Base-by-base conservation (phyloP, 2,797 vertebrate genomes). In the Pangasius krempfi region DNA sequence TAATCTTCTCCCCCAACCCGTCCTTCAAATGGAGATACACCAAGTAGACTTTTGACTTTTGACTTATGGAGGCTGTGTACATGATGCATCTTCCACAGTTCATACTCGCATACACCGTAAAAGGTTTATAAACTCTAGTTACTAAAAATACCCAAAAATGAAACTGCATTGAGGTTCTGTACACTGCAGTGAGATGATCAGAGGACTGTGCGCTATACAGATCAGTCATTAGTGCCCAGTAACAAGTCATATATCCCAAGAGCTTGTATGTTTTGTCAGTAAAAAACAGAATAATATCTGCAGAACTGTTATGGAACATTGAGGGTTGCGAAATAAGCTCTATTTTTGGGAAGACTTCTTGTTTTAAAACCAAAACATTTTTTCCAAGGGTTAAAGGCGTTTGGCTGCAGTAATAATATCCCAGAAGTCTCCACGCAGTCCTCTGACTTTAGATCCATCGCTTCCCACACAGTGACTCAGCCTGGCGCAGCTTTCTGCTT, bases 391-490 rank as follows among this genome's bases (percentile, higher is more conserved):
- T 56, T 86, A 37, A 72, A 84, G 40, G 79, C n/a, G 14, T 64
- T 84, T 58, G 37, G 87, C 70, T 84, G 58, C 81, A 88, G 68
- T 78, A 88, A 70, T 79, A 86, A 78, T 85, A 87, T 86, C 33
- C 82, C 47, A 37, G 85, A 87, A 68, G 79, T 80, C 60, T 87
- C 54, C 83, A 87, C 50, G 37, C 50, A 87, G 27, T 72, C 66
- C 58, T 84, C 50, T 47, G 66, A 88, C 87, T 87, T 91, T 90
- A 90, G 84, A 88, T 66, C 86, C 89, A 84, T 86, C 66, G 81
- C 84, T 82, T 76, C 87, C 89, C 91, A 89, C 86, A 87, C 87
- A 88, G 50, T 87, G 82, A 86, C 86, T 91, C 86, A 89, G 76
- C 8, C 86, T 86, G 79, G 84, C 84, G 70, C 40, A 27, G 64